Conservation (phyloP, 2,797 vertebrate genomes). For the Antrozous pallidus region DNA sequence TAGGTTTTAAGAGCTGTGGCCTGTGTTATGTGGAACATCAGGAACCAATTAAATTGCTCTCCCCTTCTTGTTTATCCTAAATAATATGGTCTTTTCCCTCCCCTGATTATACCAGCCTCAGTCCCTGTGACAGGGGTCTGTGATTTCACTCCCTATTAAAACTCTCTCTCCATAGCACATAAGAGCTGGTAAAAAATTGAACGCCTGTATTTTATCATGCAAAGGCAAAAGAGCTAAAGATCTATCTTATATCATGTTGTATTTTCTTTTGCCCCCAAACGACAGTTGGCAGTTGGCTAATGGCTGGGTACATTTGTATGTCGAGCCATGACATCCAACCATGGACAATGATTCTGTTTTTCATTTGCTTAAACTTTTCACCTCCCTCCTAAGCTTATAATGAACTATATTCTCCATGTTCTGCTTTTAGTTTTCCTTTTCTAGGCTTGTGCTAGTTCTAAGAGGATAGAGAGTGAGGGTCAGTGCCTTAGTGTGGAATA, state of each 20-base stretch:
- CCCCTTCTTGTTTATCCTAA: conserved; percentile 69
- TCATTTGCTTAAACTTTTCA: conserved; percentile 79
- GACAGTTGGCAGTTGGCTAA: conserved; percentile 26
- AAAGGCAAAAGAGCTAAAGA: conserved; percentile 28
- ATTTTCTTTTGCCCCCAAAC: conserved; percentile 53
- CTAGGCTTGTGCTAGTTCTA: conserved; percentile 40
- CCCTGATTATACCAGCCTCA: conserved; percentile 26
- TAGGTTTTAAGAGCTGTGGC: conserved; percentile 60
- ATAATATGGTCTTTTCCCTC: conserved; percentile 12
- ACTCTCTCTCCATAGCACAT: neutral
- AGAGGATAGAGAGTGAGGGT: conserved; percentile 41
- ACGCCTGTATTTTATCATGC: conserved; percentile 5
- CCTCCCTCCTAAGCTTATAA: conserved; percentile 72
- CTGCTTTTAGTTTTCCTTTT: conserved; percentile 64
- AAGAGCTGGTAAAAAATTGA: neutral
- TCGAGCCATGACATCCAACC: conserved; percentile 32
- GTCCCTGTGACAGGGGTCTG: conserved; percentile 7
- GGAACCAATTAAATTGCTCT: conserved; percentile 68
- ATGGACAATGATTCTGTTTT: conserved; percentile 70
- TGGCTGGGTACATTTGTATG: conserved; percentile 33
- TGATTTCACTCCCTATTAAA: conserved; percentile 16
- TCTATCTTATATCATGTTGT: neutral
- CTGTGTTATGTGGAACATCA: conserved; percentile 47
- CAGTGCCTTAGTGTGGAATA: conserved; percentile 60
- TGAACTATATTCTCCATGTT: conserved; percentile 73